Evolutionary conservation across 2,888 invertebrate genomes (phyloP).

Genomic region (Priocnemis perturbator): DNA sequence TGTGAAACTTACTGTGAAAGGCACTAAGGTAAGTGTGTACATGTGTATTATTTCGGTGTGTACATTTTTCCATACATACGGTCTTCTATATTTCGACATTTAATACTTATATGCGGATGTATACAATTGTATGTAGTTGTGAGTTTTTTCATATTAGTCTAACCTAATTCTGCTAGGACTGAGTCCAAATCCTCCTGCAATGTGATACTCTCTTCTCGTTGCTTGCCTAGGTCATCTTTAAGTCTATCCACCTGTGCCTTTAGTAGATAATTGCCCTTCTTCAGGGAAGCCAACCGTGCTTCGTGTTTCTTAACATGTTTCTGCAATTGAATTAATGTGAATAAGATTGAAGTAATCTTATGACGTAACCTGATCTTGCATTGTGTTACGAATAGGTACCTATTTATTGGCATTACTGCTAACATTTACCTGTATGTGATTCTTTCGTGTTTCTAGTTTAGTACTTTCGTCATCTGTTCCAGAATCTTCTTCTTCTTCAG

Average conservation of each 20-base stretch:
- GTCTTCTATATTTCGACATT: slow-evolving; percentile 53
- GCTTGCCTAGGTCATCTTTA: slow-evolving; percentile 90
- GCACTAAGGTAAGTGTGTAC: slow-evolving; percentile 6
- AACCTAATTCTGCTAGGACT: slow-evolving; percentile 89
- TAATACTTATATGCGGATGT: slow-evolving; percentile 53
- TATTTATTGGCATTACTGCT: not conserved
- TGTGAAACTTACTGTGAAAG: slow-evolving; percentile 2
- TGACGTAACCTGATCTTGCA: not conserved
- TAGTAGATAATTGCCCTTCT: slow-evolving; percentile 91
- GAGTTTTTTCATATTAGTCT: slow-evolving; percentile 54
- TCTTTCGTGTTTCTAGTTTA: slow-evolving; percentile 73
- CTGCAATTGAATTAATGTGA: slow-evolving; percentile 46
- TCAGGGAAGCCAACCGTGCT: slow-evolving; percentile 85
- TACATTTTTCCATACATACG: slow-evolving; percentile 34
- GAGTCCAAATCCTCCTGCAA: slow-evolving; percentile 91
- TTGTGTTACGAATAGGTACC: not conserved
- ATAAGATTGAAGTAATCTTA: slow-evolving; percentile 2
- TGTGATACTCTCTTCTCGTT: slow-evolving; percentile 86
- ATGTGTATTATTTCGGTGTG: slow-evolving; percentile 39
- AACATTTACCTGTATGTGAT: slow-evolving; percentile 66
- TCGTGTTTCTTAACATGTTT: slow-evolving; percentile 84
- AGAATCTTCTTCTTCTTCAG: slow-evolving; percentile 72
- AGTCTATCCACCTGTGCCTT: slow-evolving; percentile 92
- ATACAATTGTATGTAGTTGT: slow-evolving; percentile 48
- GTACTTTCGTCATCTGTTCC: slow-evolving; percentile 83